These are phyloP conservation scores for Chaetophractus vellerosus DNA, from an alignment of 2,797 vertebrate genomes.

Conservation along the genomic window DNA sequence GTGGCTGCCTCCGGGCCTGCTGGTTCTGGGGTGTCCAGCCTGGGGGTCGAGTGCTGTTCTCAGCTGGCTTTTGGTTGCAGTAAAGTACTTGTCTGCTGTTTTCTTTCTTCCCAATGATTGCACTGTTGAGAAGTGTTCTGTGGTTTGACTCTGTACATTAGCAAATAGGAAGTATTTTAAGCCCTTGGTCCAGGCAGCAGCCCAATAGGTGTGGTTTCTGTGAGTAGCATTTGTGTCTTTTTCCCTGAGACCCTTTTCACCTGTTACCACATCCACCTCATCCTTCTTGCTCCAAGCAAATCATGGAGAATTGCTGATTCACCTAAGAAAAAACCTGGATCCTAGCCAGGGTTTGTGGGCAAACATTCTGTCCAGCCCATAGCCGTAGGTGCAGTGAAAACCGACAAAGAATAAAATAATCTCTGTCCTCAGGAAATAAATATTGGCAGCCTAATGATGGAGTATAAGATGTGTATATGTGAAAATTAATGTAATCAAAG, in stretches of 20 bases:
- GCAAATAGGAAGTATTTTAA: background rate
- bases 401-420: no score
- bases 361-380: rapidly evolving
- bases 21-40: rapidly evolving
- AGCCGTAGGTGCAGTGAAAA: background rate
- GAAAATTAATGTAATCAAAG: background rate
- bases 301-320: background rate
- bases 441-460: background rate
- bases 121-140: constrained; percentile 28
- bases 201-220: background rate
- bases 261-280: background rate
- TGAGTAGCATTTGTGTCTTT: background rate
- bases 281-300: background rate
- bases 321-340: rapidly evolving
- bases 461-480: background rate
- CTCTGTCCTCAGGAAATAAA: background rate
- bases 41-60: rapidly evolving
- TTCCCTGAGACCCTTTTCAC: background rate
- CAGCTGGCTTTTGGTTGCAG: background rate
- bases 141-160: constrained; percentile 1
- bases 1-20: background rate
- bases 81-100: background rate
- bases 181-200: background rate
- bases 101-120: background rate
- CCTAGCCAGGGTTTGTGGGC: background rate